Conservation (phyloP, 2,113 vertebrate genomes). For the Rhombomys opimus region DNA sequence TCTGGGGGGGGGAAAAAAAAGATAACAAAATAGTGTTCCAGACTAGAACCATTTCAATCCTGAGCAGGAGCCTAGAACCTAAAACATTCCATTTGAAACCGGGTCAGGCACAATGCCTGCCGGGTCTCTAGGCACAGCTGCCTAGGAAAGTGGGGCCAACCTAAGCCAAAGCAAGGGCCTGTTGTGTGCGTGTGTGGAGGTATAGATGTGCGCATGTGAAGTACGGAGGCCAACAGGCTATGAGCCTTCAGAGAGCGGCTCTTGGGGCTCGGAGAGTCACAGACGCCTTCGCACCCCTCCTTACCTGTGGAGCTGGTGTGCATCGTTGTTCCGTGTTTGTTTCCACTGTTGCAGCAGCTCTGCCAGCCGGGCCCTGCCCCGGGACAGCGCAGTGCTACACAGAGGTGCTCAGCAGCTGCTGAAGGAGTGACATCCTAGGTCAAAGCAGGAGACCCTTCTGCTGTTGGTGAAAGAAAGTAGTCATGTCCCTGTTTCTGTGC, state of each 20-base stretch:
- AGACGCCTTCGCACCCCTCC: not conserved
- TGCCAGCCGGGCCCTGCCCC: not conserved
- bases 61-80: not conserved
- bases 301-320: accelerated
- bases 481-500: not conserved
- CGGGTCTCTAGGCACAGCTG: not conserved
- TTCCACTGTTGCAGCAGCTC: not conserved
- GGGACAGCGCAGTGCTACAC: accelerated
- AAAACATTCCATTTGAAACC: not conserved
- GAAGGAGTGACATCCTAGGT: not conserved
- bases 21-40: not conserved
- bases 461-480: not conserved
- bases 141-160: not conserved
- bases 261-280: not conserved
- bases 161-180: not conserved
- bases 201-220: not conserved
- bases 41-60: not conserved
- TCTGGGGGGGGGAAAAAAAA: too few relatives aligned
- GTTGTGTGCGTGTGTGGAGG: not conserved
- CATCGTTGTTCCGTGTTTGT: not conserved
- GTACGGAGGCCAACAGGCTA: not conserved
- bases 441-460: not conserved
- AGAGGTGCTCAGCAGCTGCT: accelerated
- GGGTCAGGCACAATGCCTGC: not conserved
- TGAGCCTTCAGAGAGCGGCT: not conserved